Evolutionary conservation across 2,888 invertebrate genomes (phyloP), one percentile per base, ranked within the genome.

Genomic region (Drosophila kanekoi): DNA sequence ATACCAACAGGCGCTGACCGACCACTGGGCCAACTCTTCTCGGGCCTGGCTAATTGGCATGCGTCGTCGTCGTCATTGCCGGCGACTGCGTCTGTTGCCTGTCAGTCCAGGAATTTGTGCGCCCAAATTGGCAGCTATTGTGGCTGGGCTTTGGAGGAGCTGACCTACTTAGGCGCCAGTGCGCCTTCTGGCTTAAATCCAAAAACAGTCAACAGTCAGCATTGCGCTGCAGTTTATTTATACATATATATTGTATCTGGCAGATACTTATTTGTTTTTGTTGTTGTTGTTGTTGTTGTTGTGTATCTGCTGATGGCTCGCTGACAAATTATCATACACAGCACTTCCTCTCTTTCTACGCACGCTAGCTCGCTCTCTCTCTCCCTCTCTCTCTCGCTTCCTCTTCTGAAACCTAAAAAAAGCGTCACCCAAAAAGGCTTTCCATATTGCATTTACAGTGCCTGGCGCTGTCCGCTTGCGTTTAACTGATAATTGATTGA

Each of bases 61-160:
- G 82, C 82, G 84, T 76, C 60, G 64, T 53, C 43, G 72, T 35
- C 6, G 40, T 20, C 38, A 38, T 44, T 38, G 60, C 62, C 37
- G 58, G 53, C 35, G 28, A 28, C 13, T 59, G 54, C 53, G 77
- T 72, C 87, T 77, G 82, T 71, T 63, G 85, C 85, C 86, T 83
- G 85, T 82, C 83, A 85, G 80, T 47, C 71, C 74, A 85, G 83
- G 86, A 80, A 87, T 85, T 82, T 78, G 65, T 85, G 77, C 47
- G 66, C 87, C 87, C 85, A 87, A 84, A 87, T 87, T 84, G 83
- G 83, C 77, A 85, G 77, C 85, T 87, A 78, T 85, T 83, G 83
- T 85, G 65, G 79, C 54, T 65, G 10, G 5, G 18, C 49, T 49
- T 20, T 37, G 62, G 71, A 74, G 61, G 66, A 72, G 79, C 67